Evolutionary conservation across 2,113 vertebrate genomes (phyloP), one percentile per base, ranked within the genome.

Genomic region (Psettodes erumei): DNA sequence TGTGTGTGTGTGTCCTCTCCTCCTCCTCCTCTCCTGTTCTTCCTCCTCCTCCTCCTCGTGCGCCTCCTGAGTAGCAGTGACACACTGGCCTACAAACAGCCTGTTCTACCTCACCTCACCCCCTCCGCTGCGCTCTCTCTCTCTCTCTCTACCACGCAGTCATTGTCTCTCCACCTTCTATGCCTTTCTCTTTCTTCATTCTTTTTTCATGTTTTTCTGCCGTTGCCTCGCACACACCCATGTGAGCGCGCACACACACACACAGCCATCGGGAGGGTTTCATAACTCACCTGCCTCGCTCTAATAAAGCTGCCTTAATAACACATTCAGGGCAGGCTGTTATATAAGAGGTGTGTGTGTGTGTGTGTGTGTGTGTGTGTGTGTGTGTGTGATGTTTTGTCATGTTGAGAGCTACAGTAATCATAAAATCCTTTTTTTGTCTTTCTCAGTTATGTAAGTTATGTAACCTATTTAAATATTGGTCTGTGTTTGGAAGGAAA

Each of bases 81-180:
- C 90, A 92, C 88, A 90, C 90, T 93, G 89, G 83, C 90, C 92
- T 85, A 91, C 71, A 86, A 89, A 85, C 71, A 28, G 33, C 48
- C 53, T 8, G 23, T 70, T 75, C 59, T 21, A 71, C 71, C 76
- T 81, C 60, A 1, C 54, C 27, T 83, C 75, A 66, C 72, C 67
- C 45, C 51, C 47, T 37, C 45, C 60, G 11, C 55, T 70, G 32
- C 69, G 40, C 43, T 35, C 71, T 45, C 21, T 50, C 51, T 75
- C 30, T 37, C 70, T 33, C 16, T 35, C 38, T 75, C n/a, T 25
- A 3, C 61, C 38, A 19, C 66, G 55, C 65, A 8, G 15, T 55
- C 21, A 2, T 32, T 28, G 6, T 38, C 43, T 77, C n/a, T 50
- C 38, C n/a, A 6, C 8, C 40, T 50, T 38, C 4, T 33, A 8